These are phyloP conservation scores for Dasyprocta punctata DNA, from an alignment of 2,113 vertebrate genomes.

Conservation along the genomic window DNA sequence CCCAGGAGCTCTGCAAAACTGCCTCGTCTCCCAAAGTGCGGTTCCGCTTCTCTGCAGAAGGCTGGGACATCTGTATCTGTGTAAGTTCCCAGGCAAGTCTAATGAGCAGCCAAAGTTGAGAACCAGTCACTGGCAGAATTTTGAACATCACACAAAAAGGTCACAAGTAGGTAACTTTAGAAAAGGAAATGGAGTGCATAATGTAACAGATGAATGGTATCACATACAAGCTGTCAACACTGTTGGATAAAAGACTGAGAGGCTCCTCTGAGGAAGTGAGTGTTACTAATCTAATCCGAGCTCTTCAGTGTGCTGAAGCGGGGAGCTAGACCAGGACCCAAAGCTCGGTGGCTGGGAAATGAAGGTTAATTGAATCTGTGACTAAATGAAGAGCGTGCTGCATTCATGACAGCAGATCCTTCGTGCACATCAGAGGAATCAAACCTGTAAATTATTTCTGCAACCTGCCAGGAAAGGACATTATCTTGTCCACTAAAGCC, in stretches of 20 bases:
- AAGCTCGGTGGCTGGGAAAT: neutral
- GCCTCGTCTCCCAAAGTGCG: neutral
- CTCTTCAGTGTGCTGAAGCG: neutral
- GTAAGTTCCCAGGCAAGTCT: neutral
- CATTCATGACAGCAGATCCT: neutral
- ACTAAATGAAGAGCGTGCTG: neutral
- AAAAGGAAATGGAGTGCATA: neutral
- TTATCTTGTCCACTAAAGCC: neutral
- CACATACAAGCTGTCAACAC: neutral
- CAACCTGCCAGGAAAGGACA: neutral
- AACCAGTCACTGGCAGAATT: neutral
- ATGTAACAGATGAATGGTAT: neutral
- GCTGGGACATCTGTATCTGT: neutral
- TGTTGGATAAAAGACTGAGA: neutral
- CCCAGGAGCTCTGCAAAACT: neutral
- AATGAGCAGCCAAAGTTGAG: neutral
- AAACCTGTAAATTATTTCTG: neutral
- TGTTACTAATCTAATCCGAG: neutral
- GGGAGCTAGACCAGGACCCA: neutral
- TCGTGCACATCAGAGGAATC: neutral
- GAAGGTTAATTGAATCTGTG: neutral
- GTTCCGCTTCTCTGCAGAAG: neutral
- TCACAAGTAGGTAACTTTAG: neutral
- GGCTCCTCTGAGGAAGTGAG: neutral
- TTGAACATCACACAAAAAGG: neutral